Percentiles rank a stretch among this genome's conserved stretches.
These are phyloP conservation scores for Myrmophylax atrothorax DNA, from an alignment of 2,113 vertebrate species.

Conservation along the genomic window DNA sequence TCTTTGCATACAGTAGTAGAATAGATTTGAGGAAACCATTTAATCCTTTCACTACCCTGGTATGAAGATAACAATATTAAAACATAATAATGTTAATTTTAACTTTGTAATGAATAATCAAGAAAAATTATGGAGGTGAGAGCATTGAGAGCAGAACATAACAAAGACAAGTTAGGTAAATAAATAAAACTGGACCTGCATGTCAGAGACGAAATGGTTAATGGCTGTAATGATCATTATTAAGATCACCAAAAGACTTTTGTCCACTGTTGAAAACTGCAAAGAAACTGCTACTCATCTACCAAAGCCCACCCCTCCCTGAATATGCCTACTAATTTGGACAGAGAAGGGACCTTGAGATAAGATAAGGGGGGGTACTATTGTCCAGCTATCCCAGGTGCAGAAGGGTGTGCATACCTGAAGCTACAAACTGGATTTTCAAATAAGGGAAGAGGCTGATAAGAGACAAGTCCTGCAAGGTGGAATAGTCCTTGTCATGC, in stretches of 20 bases:
- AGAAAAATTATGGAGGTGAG: neutral
- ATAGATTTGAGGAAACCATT: neutral
- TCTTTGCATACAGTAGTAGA: neutral
- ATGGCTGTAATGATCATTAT: neutral
- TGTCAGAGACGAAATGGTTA: neutral
- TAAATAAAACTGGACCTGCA: neutral
- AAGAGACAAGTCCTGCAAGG: too few relatives aligned
- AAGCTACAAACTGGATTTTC: too few relatives aligned
- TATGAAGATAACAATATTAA: neutral
- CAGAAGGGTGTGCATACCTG: too few relatives aligned
- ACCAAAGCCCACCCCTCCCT: too few relatives aligned
- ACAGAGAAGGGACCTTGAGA: too few relatives aligned
- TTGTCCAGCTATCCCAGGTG: too few relatives aligned
- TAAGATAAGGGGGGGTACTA: too few relatives aligned
- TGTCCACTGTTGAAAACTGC: too few relatives aligned
- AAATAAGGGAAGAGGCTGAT: too few relatives aligned
- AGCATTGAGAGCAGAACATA: neutral
- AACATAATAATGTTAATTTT: neutral
- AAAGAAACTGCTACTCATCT: too few relatives aligned
- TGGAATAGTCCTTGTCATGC: too few relatives aligned
- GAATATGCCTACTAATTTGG: too few relatives aligned
- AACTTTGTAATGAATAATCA: neutral
- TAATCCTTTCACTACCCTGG: neutral
- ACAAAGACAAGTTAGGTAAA: neutral
- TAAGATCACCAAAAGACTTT: neutral